Percentiles rank a stretch among this genome's conserved stretches.
Conservation (phyloP, 2,797 vertebrate species). For the Taeniopygia guttata region DNA sequence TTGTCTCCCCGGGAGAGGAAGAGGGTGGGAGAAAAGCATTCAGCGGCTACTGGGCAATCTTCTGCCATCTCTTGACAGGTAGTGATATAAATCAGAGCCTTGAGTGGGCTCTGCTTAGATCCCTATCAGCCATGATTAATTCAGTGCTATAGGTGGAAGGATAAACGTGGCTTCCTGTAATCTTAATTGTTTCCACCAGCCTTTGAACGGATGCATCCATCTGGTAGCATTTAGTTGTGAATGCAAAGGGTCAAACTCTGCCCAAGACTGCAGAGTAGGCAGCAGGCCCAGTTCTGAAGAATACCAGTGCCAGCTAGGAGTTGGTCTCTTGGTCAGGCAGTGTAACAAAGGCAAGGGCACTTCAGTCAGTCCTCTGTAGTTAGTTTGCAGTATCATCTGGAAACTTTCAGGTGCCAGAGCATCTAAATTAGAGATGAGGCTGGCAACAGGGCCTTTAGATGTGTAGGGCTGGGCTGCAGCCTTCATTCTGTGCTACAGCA, state of each 20-base stretch:
- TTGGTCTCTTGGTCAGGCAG: not conserved
- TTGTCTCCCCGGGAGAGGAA: constrained; percentile 39
- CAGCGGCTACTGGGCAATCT: constrained; percentile 56
- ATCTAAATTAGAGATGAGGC: not conserved
- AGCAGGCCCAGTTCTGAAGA: not conserved
- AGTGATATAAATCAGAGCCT: constrained; percentile 64
- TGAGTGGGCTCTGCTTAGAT: constrained; percentile 52
- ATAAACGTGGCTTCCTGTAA: constrained; percentile 24
- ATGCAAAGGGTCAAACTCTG: not conserved
- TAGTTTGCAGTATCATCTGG: not conserved
- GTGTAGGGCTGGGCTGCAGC: not conserved
- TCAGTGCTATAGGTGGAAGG: constrained; percentile 40
- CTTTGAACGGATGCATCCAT: constrained; percentile 55
- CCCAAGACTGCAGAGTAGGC: not conserved
- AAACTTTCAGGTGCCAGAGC: not conserved
- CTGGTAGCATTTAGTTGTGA: constrained; percentile 40
- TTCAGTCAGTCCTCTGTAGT: not conserved
- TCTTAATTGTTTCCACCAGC: constrained; percentile 41
- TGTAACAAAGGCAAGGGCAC: not conserved
- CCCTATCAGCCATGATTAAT: constrained; percentile 57
- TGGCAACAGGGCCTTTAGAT: not conserved
- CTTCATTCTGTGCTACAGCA: not conserved
- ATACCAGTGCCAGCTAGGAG: not conserved
- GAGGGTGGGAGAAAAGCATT: constrained; percentile 32
- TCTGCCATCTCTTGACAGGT: constrained; percentile 63